Base-by-base conservation (phyloP, 2,797 vertebrate genomes). In the Limosa lapponica region DNA sequence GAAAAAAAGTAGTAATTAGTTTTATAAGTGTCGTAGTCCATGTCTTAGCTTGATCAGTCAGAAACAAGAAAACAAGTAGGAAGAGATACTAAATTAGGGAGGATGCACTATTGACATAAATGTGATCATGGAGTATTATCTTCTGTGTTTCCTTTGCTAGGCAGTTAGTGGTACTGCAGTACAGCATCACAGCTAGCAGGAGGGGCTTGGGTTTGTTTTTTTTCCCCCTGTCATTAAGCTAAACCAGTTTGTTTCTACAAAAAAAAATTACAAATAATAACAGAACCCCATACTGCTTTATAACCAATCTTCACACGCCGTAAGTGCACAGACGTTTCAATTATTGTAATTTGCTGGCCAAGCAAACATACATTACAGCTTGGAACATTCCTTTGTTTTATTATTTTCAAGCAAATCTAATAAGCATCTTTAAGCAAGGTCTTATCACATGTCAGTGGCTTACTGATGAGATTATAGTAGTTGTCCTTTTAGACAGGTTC, bases 1-100 rank as follows among this genome's bases (percentile, higher is more conserved):
- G 28, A 84, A 66, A 46, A 82, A 87, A 71, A 58, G 16, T 32
- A 90, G 39, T 91, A 93, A 95, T 97, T 96, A 81, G 43, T 89
- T 97, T 85, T 89, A 10, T 62, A 92, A 44, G 16, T 92, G 88
- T 90, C 86, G 36, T 54, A 92, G 88, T 72, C 70, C 74, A 39
- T 82, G 94, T 95, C 64, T 73, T 86, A 93, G 37, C 44, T 78
- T 92, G 85, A 83, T 82, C 22, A 8, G 67, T 82, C 73, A 87
- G 75, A 90, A 95, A 62, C 13, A 88, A 72, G 57, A 93, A 95
- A 95, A 88, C 59, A 93, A 82, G 22, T 59, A 61, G 34, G 65
- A 71, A 90, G n/a, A 71, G n/a, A 16, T 19, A 41, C 25, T 70
- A 87, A 91, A 64, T 94, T 86, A 80, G 36, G 25, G 39, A 83